These are phyloP conservation scores for Barbus barbus DNA, from an alignment of 2,113 vertebrate genomes.

Conservation along the genomic window DNA sequence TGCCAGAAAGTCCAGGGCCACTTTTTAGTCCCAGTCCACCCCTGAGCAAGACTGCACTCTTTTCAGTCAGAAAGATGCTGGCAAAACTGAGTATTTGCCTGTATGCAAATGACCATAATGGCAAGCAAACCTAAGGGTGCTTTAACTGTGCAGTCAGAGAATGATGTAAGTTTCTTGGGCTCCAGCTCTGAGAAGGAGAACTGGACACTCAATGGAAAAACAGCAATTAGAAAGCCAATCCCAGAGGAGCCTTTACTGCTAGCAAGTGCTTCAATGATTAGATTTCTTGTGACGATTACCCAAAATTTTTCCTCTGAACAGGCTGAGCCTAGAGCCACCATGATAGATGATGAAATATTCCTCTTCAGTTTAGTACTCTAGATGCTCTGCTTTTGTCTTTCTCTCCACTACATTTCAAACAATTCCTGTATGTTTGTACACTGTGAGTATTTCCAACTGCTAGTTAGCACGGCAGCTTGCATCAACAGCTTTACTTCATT, in stretches of 20 bases:
- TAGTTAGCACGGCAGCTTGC: not conserved
- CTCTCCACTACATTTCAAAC: constrained; percentile 43
- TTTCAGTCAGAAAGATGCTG: not conserved
- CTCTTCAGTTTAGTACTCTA: constrained; percentile 39
- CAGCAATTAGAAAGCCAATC: constrained; percentile 68
- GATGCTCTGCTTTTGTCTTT: too few species aligned
- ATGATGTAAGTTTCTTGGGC: constrained; percentile 18
- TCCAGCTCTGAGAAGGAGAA: constrained; percentile 42
- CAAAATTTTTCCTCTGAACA: constrained; percentile 52
- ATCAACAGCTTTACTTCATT: not conserved
- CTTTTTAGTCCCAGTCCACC: too few species aligned
- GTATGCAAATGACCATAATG: not conserved
- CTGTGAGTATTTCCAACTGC: constrained; percentile 50
- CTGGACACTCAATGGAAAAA: constrained; percentile 62
- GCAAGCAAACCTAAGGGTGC: constrained; percentile 37
- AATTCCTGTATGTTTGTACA: constrained; percentile 22
- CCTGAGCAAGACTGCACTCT: too few species aligned
- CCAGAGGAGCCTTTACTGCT: constrained; percentile 63
- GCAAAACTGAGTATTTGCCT: not conserved
- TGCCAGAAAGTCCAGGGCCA: too few species aligned
- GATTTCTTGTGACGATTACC: constrained; percentile 66
- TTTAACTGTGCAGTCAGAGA: constrained; percentile 57
- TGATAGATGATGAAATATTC: constrained; percentile 52
- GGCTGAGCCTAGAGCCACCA: constrained; percentile 50
- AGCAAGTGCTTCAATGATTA: constrained; percentile 64